phyloP scores from a whole-genome alignment of 2,797 vertebrate genomes.

The Parambassis ranga region DNA sequence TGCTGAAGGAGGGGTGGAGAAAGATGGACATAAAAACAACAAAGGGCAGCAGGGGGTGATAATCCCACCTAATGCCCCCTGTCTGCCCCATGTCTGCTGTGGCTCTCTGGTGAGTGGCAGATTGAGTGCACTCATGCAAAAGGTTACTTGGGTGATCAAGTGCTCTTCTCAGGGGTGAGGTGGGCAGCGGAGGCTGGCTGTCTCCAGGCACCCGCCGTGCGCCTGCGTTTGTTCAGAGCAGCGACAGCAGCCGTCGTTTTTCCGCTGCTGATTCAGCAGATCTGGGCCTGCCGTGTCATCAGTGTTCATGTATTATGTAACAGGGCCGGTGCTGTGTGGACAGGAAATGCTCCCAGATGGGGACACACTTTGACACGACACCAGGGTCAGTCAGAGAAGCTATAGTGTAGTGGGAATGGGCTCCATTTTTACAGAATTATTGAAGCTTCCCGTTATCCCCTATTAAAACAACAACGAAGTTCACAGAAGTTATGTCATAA shows the following conservation, averaged over 20 bases:
- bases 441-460: background rate
- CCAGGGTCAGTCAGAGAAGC: constrained; percentile 9
- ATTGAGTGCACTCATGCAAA: constrained; percentile 71
- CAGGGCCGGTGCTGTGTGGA: constrained; percentile 32
- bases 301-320: constrained; percentile 66
- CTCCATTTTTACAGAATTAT: constrained; percentile 10
- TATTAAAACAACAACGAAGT: too few relatives aligned
- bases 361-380: constrained; percentile 13
- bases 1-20: constrained; percentile 4
- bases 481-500: background rate
- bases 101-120: constrained; percentile 64
- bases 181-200: constrained; percentile 18
- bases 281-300: constrained; percentile 4
- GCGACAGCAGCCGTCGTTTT: constrained; percentile 9
- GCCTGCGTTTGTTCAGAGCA: constrained; percentile 15
- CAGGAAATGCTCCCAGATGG: background rate
- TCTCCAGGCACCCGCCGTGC: constrained; percentile 17
- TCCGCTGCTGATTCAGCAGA: constrained; percentile 65
- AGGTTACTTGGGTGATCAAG: constrained; percentile 69
- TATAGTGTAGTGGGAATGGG: background rate
- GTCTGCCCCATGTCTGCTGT: constrained; percentile 65
- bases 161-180: constrained; percentile 39
- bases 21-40: constrained; percentile 57
- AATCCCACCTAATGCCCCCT: constrained; percentile 73
- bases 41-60: constrained; percentile 69